Conservation (phyloP, 2,797 vertebrate genomes). For the Spinus olivaceus region DNA sequence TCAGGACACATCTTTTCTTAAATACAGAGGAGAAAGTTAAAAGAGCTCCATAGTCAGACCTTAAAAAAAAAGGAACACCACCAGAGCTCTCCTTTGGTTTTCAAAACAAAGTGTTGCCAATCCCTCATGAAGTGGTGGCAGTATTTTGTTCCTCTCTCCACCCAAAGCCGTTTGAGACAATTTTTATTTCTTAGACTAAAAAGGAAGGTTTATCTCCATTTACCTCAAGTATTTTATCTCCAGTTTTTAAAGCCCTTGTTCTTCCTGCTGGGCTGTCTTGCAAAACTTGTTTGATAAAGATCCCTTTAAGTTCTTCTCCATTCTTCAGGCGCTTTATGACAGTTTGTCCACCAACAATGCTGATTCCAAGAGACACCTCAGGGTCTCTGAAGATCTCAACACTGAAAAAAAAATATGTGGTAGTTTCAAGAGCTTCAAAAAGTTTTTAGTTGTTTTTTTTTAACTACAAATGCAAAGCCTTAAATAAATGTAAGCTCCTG, state of each 20-base stretch:
- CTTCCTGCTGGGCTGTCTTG: conserved; percentile 87
- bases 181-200: neutral
- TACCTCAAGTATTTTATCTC: conserved; percentile 98
- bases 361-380: conserved; percentile 89
- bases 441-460: neutral
- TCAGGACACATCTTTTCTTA: neutral
- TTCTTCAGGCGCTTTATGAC: conserved; percentile 94
- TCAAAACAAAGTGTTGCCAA: neutral
- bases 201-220: conserved; percentile 34
- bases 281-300: conserved; percentile 96
- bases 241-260: conserved; percentile 86
- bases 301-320: conserved; percentile 95
- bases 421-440: conserved; percentile 20
- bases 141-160: neutral
- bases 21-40: neutral
- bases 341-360: conserved; percentile 91
- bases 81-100: neutral
- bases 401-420: conserved; percentile 63
- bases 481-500: neutral
- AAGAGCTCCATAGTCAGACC: neutral
- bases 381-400: conserved; percentile 90
- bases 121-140: neutral
- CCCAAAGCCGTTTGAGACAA: neutral
- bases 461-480: neutral
- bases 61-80: neutral